Evolutionary conservation across 2,113 vertebrate species (phyloP).

Genomic region (Tursiops truncatus): DNA sequence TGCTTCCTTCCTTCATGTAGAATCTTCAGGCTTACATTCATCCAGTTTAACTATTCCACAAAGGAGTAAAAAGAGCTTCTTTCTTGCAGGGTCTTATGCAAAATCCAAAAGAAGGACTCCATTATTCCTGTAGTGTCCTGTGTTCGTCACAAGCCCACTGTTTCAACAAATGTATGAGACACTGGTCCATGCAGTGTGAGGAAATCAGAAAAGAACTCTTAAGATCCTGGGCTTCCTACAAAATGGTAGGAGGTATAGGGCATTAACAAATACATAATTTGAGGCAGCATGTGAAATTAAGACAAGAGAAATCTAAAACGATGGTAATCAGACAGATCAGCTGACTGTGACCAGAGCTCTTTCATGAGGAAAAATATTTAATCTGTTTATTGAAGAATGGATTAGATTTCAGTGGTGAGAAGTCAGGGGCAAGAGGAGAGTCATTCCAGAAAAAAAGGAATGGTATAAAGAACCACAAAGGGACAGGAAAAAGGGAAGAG

Average conservation of each 20-base stretch:
- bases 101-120: background rate
- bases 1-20: background rate
- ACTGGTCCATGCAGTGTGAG: background rate
- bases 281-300: background rate
- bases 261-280: background rate
- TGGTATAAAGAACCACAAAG: background rate
- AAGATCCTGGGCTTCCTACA: background rate
- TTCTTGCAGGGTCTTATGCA: background rate
- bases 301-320: background rate
- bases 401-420: background rate
- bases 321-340: background rate
- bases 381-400: background rate
- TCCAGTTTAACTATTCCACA: background rate
- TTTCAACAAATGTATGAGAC: background rate
- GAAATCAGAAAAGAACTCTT: background rate
- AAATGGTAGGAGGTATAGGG: background rate
- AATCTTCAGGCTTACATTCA: background rate
- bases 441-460: background rate
- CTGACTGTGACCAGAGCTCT: background rate
- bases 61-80: background rate
- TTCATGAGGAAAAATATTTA: background rate
- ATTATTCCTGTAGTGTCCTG: background rate
- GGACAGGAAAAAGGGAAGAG: background rate
- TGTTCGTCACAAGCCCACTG: background rate
- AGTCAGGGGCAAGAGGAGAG: background rate